A percentile compares a stretch with the other conserved stretches of the same genome.
These are phyloP conservation scores for Notolepis coatsorum DNA, from an alignment of 2,797 vertebrate genomes.

Conservation along the genomic window DNA sequence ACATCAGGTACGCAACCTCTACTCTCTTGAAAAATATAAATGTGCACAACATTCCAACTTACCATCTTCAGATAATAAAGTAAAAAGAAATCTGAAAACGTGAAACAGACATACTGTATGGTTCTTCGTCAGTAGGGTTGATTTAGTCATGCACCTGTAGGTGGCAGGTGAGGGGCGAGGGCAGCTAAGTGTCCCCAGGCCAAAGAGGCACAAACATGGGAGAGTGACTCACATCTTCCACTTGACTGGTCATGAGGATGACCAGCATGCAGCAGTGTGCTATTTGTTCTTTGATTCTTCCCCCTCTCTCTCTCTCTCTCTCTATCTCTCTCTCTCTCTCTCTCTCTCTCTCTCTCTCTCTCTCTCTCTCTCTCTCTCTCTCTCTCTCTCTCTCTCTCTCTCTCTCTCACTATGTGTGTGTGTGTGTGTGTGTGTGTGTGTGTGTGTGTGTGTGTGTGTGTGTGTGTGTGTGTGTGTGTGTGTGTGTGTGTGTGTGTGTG, in stretches of 20 bases:
- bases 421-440: conserved; percentile 6
- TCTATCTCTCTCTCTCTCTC: neutral
- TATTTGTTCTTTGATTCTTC: conserved; percentile 9
- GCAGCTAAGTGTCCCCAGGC: neutral
- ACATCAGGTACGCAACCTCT: too few species aligned
- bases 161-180: conserved; percentile 7
- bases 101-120: too few species aligned
- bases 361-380: conserved; percentile 1
- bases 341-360: neutral
- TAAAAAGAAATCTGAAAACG: too few species aligned
- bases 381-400: conserved; percentile 1
- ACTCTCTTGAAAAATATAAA: too few species aligned
- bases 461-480: neutral
- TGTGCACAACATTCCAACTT: too few species aligned
- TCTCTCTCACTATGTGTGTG: conserved; percentile 4
- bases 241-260: conserved; percentile 17
- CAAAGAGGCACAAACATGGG: conserved; percentile 4
- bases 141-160: neutral
- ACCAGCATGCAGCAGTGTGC: conserved; percentile 10
- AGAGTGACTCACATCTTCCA: conserved; percentile 23
- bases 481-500: neutral
- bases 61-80: too few species aligned
- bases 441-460: neutral
- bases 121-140: too few species aligned
- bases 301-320: neutral